Evolutionary conservation across 2,113 vertebrate species (phyloP), one percentile per base, ranked within the genome.

Genomic region (Cacatua alba): DNA sequence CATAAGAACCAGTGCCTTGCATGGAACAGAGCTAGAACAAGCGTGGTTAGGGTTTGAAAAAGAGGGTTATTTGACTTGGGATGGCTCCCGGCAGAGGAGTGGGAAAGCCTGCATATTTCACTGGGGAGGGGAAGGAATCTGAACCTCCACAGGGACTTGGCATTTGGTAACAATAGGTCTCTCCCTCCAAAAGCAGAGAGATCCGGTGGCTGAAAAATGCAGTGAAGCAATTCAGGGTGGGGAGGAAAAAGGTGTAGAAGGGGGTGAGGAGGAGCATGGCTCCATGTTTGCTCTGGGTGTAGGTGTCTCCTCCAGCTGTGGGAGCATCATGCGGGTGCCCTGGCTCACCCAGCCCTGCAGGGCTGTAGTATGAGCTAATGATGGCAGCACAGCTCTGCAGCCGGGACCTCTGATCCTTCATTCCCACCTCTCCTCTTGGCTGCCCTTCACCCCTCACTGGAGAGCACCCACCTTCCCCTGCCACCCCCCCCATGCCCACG

Each of bases 51-150:
- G 5, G 82, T 49, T 94, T 10, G 8, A 75, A 52, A 69, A 43
- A 25, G 43, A 79, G 52, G 12, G 19, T 67, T 87, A 33, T 91
- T 86, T 79, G 84, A 15, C 63, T 88, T 1, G 0, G 41, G 41
- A 0, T 28, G 37, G 52, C 78, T 95, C 15, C 78, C 2, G 0
- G 79, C 82, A 85, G 71, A 85, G 76, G 33, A 79, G 52, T 93
- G 51, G 51, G 49, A 62, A 89, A 82, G 87, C 74, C 53, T 72
- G 46, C 82, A 39, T 96, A 72, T 95, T 96, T 96, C 67, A 63
- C 71, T 67, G 82, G 81, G 90, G 78, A 93, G 78, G 75, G 78
- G 60, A 91, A 77, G 75, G 85, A 95, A 94, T 95, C 41, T 87
- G 60, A 87, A 53, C 63, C 28, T 93, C 64, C 53, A 7, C 2